Base-by-base conservation (phyloP, 2,888 invertebrate species). In the Criorhina ranunculi region DNA sequence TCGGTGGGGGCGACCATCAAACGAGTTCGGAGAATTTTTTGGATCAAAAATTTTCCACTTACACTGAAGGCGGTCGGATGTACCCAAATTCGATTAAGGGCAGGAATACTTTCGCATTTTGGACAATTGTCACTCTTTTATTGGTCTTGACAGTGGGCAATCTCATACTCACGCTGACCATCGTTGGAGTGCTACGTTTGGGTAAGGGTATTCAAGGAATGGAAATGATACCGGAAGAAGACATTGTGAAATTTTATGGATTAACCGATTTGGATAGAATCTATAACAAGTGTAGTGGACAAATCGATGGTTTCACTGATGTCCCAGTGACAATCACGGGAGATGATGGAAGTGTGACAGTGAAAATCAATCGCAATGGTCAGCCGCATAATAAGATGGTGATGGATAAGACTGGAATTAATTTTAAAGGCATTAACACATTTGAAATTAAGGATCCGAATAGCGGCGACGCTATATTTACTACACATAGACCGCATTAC, bases 191-290 rank as follows among this genome's bases (percentile, higher is more conserved):
- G 0, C 90, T 98, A 49, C 93, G 96, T 76, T 93, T 98, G 77
- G 96, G 96, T 0, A 95, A 95, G 90, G 97, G 97, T 6, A 95
- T 97, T 94, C 96, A 97, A 89, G 96, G 96, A 87, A 93, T 98
- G 91, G 97, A 98, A 91, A 93, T 97, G 55, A 94, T 97, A 76
- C 94, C 95, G 0, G 95, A 95, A 66, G 94, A 95, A 80, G 94
- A 94, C 81, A 93, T 96, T 0, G 93, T 97, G 0, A 97, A 97
- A 90, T 95, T 97, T 89, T 95, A 95, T 83, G 97, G 97, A 0
- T 92, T 94, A 49, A 94, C 96, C 0, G 96, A 96, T 89, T 92
- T 97, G 87, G 96, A 96, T 88, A 94, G 95, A 81, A 93, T 97
- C n/a, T 95, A 95, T 88, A 90, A 89, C 8, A 96, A 96, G 90